phyloP scores from a whole-genome alignment of 30 jellyfish, hydroid and myxozoan species.

The Hydractinia symbiolongicarpus region DNA sequence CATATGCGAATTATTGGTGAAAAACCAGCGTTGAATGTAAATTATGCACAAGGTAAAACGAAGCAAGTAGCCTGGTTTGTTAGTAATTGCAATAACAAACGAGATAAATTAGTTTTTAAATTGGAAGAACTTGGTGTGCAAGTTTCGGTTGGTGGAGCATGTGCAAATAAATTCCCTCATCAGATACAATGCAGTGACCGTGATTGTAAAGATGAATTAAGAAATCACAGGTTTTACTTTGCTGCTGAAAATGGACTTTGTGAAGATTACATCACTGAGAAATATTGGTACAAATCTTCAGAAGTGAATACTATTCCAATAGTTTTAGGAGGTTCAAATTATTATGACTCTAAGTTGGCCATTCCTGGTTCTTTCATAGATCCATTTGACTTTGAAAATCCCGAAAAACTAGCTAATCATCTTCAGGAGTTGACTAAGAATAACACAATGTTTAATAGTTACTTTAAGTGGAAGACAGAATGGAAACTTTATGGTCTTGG shows the following conservation, averaged over 20 bases:
- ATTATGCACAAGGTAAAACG: constrained; percentile 50
- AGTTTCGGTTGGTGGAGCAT: constrained; percentile 71
- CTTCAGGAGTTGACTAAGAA: constrained; percentile 49
- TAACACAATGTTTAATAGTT: constrained; percentile 66
- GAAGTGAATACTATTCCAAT: constrained; percentile 58
- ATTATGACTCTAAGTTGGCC: constrained; percentile 51
- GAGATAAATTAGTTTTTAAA: constrained; percentile 64
- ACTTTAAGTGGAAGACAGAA: constrained; percentile 62
- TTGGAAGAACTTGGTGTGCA: constrained; percentile 40
- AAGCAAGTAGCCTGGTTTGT: constrained; percentile 78
- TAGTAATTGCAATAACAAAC: constrained; percentile 54
- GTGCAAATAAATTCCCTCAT: constrained; percentile 29
- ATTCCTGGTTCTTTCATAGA: constrained; percentile 82
- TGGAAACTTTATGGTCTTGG: constrained; percentile 21
- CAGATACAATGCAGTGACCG: constrained; percentile 39
- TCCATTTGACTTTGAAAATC: constrained; percentile 48
- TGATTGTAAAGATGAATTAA: constrained; percentile 29
- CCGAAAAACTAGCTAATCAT: constrained; percentile 41
- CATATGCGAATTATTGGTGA: background rate
- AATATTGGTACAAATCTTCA: constrained; percentile 59
- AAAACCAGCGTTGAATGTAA: background rate
- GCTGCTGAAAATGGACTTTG: constrained; percentile 79
- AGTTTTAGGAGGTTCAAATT: constrained; percentile 85
- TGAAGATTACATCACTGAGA: constrained; percentile 86
- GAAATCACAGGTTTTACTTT: constrained; percentile 55